Evolutionary conservation across 2,888 invertebrate species (phyloP).

Genomic region (Chrysopilus asiliformis): DNA sequence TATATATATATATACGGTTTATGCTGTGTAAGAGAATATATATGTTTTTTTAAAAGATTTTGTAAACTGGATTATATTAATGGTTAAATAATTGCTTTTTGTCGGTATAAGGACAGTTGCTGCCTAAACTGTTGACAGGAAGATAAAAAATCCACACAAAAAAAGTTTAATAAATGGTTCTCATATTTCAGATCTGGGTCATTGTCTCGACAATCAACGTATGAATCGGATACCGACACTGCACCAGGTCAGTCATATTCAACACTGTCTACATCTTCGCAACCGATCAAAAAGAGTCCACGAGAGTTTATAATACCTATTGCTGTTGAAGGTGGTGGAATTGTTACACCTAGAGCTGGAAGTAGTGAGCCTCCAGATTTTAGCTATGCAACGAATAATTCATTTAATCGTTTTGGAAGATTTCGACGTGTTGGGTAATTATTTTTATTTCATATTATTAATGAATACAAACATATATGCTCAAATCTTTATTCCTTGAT

Average conservation of each 20-base stretch:
- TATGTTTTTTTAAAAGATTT: no score
- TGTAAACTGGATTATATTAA: no score
- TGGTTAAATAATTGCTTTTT: no score
- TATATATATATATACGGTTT: no score
- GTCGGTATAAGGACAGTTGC: no score
- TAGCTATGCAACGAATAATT: conserved; percentile 41
- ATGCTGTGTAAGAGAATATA: no score
- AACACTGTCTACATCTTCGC: conserved; percentile 32
- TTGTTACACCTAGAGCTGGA: conserved; percentile 47
- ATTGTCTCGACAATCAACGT: conserved; percentile 50
- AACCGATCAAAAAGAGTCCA: conserved; percentile 77
- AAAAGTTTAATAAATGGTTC: no score
- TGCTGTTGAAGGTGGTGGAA: conserved; percentile 80
- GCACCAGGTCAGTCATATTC: conserved; percentile 32
- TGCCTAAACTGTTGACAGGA: no score
- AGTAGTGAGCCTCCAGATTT: conserved; percentile 63
- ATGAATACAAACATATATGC: not conserved
- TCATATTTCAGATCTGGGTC: conserved; percentile 21
- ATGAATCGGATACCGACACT: conserved; percentile 56
- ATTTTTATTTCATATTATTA: conserved; percentile 4
- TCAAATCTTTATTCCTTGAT: conserved; percentile 2
- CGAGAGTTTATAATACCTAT: conserved; percentile 89
- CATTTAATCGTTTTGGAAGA: conserved; percentile 35
- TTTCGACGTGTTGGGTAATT: conserved; percentile 55
- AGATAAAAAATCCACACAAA: no score